Percentiles rank a stretch among this genome's conserved stretches.
phyloP scores from a whole-genome alignment of 2,797 vertebrate species.

The Cuculus canorus region DNA sequence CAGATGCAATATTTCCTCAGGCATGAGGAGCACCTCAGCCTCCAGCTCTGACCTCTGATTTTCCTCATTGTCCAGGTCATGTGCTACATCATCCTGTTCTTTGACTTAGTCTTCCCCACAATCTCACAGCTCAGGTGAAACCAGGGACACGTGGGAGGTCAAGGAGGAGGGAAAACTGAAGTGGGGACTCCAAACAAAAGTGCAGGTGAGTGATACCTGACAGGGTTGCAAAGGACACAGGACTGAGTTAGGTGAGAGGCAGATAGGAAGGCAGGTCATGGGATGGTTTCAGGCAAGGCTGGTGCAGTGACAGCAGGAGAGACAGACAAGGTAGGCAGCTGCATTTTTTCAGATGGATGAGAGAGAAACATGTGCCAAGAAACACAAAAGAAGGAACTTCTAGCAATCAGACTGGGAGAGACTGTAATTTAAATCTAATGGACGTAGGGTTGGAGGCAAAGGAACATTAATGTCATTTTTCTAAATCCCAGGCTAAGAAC shows the following conservation, averaged over 20 bases:
- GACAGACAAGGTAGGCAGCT: neutral
- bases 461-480: slow-evolving; percentile 36
- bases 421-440: slow-evolving; percentile 9
- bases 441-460: neutral
- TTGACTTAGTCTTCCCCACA: neutral
- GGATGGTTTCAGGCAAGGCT: neutral
- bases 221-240: neutral
- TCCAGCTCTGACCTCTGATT: neutral
- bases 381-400: neutral
- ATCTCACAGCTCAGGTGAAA: neutral
- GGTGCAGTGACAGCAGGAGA: neutral
- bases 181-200: neutral
- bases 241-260: neutral
- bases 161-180: neutral
- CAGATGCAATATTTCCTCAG: neutral
- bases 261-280: neutral
- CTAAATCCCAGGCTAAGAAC: slow-evolving; percentile 51
- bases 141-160: neutral
- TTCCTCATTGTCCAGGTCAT: neutral
- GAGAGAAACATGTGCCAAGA: neutral
- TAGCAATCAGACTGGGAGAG: neutral
- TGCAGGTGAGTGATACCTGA: neutral
- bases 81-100: neutral
- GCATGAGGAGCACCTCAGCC: neutral
- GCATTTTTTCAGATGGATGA: neutral